phyloP scores from a whole-genome alignment of 2,797 vertebrate species.

The Carcharodon carcharias region DNA sequence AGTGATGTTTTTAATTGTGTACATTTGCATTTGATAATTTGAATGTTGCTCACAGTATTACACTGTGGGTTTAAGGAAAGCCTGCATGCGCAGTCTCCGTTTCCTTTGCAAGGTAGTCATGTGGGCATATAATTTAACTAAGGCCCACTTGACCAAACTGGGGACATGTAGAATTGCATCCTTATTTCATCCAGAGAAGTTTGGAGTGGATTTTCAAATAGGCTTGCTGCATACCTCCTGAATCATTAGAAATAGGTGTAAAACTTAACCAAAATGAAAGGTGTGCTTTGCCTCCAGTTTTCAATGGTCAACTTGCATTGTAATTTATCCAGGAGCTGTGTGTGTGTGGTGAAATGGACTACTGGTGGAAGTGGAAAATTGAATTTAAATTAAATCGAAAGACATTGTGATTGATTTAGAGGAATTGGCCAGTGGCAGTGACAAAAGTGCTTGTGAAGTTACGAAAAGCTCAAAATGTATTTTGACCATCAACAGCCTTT shows the following conservation, averaged over 20 bases:
- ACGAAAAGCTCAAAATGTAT: not conserved
- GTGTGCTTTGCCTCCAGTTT: not conserved
- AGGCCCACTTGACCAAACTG: not conserved
- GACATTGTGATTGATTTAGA: not conserved
- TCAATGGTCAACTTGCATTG: not conserved
- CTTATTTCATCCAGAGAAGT: not conserved
- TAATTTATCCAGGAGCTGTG: not conserved
- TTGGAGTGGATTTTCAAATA: not conserved
- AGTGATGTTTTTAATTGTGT: not conserved
- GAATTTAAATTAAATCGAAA: not conserved
- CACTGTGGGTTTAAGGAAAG: too few species aligned
- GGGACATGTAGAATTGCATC: not conserved
- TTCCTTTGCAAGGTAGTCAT: not conserved
- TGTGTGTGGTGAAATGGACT: not conserved
- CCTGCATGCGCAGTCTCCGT: not conserved
- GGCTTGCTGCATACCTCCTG: not conserved
- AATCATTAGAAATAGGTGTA: not conserved
- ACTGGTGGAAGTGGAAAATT: not conserved
- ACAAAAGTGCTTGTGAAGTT: not conserved
- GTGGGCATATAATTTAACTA: not conserved
- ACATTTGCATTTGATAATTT: not conserved
- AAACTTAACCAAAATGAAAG: too few species aligned
- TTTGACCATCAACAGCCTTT: not conserved
- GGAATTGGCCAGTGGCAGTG: not conserved
- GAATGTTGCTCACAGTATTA: not conserved